phyloP scores from a whole-genome alignment of 2,888 invertebrate species.

The Ennomos erosarius region DNA sequence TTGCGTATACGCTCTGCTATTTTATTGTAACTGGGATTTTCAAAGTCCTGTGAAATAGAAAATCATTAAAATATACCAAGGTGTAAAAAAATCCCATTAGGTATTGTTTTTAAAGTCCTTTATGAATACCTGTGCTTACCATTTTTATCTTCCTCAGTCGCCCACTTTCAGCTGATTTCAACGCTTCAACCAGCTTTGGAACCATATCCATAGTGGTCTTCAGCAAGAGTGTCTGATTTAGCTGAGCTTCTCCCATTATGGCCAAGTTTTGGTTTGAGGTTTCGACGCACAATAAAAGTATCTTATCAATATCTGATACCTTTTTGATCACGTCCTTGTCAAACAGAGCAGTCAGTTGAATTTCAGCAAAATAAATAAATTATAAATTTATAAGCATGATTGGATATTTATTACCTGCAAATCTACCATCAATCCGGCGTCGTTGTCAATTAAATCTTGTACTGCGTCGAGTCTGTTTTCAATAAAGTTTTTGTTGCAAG shows the following conservation, averaged over 20 bases:
- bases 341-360: too few species aligned
- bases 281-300: slow-evolving; percentile 86
- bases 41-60: slow-evolving; percentile 57
- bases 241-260: slow-evolving; percentile 88
- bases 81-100: too few species aligned
- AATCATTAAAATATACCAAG: too few species aligned
- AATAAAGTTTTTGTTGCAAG: slow-evolving; percentile 88
- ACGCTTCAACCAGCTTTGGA: slow-evolving; percentile 85
- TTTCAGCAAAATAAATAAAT: too few species aligned
- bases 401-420: slow-evolving; percentile 82
- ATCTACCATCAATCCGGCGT: slow-evolving; percentile 86
- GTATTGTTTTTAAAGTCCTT: too few species aligned
- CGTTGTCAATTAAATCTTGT: slow-evolving; percentile 89
- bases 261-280: slow-evolving; percentile 78
- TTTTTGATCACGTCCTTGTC: slow-evolving; percentile 86
- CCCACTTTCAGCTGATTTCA: slow-evolving; percentile 81
- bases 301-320: slow-evolving; percentile 91
- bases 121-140: slow-evolving; percentile 69
- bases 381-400: slow-evolving; percentile 31
- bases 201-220: slow-evolving; percentile 91
- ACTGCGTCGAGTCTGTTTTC: slow-evolving; percentile 90
- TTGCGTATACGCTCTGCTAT: slow-evolving; percentile 73
- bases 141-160: slow-evolving; percentile 84
- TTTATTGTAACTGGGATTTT: slow-evolving; percentile 73
- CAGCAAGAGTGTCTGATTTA: slow-evolving; percentile 91